These are phyloP conservation scores for Anguilla pacifica DNA, from an alignment of 2,797 vertebrate species.

Conservation along the genomic window DNA sequence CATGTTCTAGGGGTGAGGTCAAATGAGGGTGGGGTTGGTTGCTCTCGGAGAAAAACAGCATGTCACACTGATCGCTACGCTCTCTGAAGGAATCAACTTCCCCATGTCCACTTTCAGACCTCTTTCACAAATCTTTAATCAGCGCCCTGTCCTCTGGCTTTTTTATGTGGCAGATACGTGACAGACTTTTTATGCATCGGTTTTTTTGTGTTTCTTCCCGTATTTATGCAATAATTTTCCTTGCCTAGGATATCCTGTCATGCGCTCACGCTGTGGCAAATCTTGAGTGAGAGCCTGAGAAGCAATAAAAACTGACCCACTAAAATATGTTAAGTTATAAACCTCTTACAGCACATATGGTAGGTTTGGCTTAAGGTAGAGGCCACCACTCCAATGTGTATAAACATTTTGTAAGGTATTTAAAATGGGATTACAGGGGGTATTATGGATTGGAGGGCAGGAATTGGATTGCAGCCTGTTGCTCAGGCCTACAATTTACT, in stretches of 20 bases:
- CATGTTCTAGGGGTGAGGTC: no score
- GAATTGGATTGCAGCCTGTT: background rate
- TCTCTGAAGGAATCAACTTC: background rate
- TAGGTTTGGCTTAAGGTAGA: background rate
- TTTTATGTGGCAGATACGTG: background rate
- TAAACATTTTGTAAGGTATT: background rate
- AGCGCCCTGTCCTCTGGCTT: background rate
- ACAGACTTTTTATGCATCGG: background rate
- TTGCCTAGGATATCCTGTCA: background rate
- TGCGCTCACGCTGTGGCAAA: background rate
- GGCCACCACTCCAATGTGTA: background rate
- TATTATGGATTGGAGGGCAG: background rate
- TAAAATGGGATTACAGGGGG: conserved; percentile 1
- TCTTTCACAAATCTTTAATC: background rate
- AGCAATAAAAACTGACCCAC: background rate
- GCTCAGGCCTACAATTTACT: background rate
- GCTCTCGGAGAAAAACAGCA: no score
- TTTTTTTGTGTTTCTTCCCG: background rate
- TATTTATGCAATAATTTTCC: background rate
- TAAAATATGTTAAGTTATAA: background rate
- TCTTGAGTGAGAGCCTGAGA: background rate
- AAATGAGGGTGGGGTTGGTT: no score
- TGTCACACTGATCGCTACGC: background rate
- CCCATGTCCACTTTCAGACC: background rate
- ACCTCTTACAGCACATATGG: background rate